Evolutionary conservation across 2,888 invertebrate species (phyloP), one percentile per base, ranked within the genome.

Genomic region (Heliconius ismenius): DNA sequence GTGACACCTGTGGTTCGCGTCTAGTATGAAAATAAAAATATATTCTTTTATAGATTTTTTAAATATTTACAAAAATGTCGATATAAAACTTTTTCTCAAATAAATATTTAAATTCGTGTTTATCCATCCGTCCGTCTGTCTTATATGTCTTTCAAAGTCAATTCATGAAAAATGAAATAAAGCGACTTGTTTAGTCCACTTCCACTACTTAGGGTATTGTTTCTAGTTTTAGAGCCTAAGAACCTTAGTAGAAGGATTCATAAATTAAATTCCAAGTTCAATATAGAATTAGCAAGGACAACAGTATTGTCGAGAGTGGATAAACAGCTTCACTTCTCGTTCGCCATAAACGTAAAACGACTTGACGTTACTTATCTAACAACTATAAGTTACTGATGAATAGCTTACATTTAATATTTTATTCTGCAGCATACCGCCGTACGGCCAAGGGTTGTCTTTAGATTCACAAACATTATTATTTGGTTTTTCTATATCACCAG

Each of bases 1-100:
- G 96, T 96, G 9, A 96, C 89, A 4, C 97, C 97, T 58, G 92
- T 89, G 83, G 96, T 95, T 84, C 95, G 94, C 54, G 96, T 95
- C 97, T 97, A 87, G 15, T 24, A 39, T 43, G 15, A 9, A 67
- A 43, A 7, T 39, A 3, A 39, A 43, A n/a, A 18, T 9, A 67
- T 18, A 67, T 24, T n/a, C 6, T 24, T 65, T 39, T 65, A 15
- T 39, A 39, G 0, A 3, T 1, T 39, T 39, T 65, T 2, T 0
- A 65, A 11, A 7, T 65, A 65, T n/a, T 60, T 18, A 62, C 18
- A 62, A 26, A 11, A 26, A 62, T 6, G 3, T 11, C 24, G 1
- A 26, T 60, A 60, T n/a, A n/a, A n/a, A 21, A 3, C n/a, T 54
- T 54, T 54, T 49, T 49, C 18, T 9, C 7, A 32, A 49, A 49